Percentiles rank a stretch among this genome's conserved stretches.
These are phyloP conservation scores for Zaprionus ghesquierei DNA, from an alignment of 1,140 invertebrate species.

Conservation along the genomic window DNA sequence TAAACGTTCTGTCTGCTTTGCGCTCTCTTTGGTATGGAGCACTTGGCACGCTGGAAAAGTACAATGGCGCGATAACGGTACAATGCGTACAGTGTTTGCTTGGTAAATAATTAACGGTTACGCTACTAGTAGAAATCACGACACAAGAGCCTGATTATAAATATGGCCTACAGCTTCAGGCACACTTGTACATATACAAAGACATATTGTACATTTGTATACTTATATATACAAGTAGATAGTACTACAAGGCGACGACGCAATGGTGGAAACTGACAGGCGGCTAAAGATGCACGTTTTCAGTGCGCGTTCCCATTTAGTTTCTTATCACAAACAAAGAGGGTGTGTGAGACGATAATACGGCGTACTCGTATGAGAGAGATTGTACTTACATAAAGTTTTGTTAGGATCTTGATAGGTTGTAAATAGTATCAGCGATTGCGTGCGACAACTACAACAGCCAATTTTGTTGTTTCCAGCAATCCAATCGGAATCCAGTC, in stretches of 20 bases:
- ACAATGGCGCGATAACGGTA: slow-evolving; percentile 64
- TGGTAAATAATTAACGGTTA: slow-evolving; percentile 28
- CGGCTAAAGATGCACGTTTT: slow-evolving; percentile 39
- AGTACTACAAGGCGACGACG: slow-evolving; percentile 6
- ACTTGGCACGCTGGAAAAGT: slow-evolving; percentile 53
- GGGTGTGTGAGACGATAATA: slow-evolving; percentile 44
- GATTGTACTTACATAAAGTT: slow-evolving; percentile 43
- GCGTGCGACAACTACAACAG: not conserved
- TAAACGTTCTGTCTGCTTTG: not conserved
- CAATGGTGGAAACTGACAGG: not conserved
- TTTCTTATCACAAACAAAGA: slow-evolving; percentile 27
- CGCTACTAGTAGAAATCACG: slow-evolving; percentile 36
- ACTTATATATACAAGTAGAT: not conserved
- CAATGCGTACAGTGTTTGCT: slow-evolving; percentile 60
- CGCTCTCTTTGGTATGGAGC: not conserved
- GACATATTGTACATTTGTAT: not conserved
- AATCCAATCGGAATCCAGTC: slow-evolving; percentile 43
- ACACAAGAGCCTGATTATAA: slow-evolving; percentile 29
- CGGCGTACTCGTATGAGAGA: not conserved
- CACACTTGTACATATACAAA: not conserved
- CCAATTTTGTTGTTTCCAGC: slow-evolving; percentile 33
- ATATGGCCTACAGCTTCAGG: slow-evolving; percentile 26
- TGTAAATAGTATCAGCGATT: slow-evolving; percentile 13
- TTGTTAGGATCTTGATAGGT: slow-evolving; percentile 27
- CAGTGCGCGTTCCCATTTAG: slow-evolving; percentile 17